phyloP scores from a whole-genome alignment of 2,888 invertebrate species.

The Sarcophaga subvicina region DNA sequence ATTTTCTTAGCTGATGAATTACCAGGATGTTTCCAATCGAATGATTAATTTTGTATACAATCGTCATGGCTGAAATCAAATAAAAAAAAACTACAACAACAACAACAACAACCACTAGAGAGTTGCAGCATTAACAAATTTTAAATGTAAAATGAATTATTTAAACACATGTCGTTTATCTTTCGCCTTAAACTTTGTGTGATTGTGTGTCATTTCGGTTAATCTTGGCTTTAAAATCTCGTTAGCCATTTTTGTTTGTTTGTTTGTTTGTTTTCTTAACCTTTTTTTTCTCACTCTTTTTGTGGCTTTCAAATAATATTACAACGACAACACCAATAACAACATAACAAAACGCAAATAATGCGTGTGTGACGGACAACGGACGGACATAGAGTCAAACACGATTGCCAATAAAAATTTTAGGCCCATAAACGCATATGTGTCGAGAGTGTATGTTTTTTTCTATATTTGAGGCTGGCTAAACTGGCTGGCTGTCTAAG shows the following conservation, averaged over 20 bases:
- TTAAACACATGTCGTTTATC: slow-evolving; percentile 42
- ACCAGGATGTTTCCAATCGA: not conserved
- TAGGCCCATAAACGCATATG: not conserved
- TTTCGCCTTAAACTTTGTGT: slow-evolving; percentile 44
- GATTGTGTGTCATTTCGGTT: slow-evolving; percentile 60
- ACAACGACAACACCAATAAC: not conserved
- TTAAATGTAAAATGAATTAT: slow-evolving; percentile 35
- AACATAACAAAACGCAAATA: slow-evolving; percentile 40
- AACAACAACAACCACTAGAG: too few relatives aligned
- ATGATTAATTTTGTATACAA: not conserved
- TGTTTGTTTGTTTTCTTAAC: not conserved
- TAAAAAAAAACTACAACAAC: too few relatives aligned
- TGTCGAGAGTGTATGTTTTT: slow-evolving; percentile 7
- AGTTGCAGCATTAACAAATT: not conserved
- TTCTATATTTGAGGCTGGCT: not conserved
- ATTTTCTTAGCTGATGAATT: not conserved
- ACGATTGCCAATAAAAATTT: slow-evolving; percentile 46
- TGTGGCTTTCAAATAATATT: slow-evolving; percentile 32
- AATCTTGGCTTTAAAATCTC: slow-evolving; percentile 65
- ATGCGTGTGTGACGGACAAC: slow-evolving; percentile 54
- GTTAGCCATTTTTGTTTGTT: slow-evolving; percentile 60
- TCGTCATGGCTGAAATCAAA: not conserved
- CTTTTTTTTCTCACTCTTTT: not conserved
- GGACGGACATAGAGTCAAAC: not conserved
- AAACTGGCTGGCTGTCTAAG: not conserved